Conservation (phyloP, 1,140 invertebrate genomes). For the Proales similis region DNA sequence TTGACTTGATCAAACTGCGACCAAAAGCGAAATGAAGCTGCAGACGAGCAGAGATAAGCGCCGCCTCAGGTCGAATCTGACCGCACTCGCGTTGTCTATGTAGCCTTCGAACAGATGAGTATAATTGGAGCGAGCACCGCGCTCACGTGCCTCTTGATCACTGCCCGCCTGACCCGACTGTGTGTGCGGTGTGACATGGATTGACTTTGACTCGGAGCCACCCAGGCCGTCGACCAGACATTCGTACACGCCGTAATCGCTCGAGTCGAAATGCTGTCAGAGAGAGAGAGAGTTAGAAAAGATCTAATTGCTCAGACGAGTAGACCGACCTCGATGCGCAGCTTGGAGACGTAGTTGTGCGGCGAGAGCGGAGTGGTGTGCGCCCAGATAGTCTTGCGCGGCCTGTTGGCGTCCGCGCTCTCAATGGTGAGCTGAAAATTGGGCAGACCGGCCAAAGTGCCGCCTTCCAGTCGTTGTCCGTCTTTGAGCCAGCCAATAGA, state of each 20-base stretch:
- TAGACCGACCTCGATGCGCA: neutral
- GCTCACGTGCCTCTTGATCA: no score
- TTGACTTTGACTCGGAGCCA: constrained; percentile 9
- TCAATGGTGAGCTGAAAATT: neutral
- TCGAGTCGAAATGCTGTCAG: constrained; percentile 30
- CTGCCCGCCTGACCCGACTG: no score
- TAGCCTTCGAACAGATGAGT: no score
- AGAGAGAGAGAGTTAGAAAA: neutral
- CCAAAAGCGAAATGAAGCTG: no score
- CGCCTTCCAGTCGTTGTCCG: constrained; percentile 25
- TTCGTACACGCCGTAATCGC: constrained; percentile 23
- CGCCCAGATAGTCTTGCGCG: neutral
- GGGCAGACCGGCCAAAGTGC: neutral
- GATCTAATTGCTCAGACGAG: neutral
- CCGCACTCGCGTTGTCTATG: no score
- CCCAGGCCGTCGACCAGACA: constrained; percentile 19
- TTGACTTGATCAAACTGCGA: no score
- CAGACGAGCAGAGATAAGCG: no score
- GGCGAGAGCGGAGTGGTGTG: neutral
- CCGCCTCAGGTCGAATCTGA: no score
- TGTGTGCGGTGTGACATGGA: no score
- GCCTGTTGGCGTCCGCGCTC: neutral
- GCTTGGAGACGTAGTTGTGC: constrained; percentile 14
- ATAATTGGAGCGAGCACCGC: no score
- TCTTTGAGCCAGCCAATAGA: constrained; percentile 35